A percentile compares a stretch with the other conserved stretches of the same genome.
Evolutionary conservation across 2,113 vertebrate species (phyloP).

Genomic region (Sakesphorus luctuosus): DNA sequence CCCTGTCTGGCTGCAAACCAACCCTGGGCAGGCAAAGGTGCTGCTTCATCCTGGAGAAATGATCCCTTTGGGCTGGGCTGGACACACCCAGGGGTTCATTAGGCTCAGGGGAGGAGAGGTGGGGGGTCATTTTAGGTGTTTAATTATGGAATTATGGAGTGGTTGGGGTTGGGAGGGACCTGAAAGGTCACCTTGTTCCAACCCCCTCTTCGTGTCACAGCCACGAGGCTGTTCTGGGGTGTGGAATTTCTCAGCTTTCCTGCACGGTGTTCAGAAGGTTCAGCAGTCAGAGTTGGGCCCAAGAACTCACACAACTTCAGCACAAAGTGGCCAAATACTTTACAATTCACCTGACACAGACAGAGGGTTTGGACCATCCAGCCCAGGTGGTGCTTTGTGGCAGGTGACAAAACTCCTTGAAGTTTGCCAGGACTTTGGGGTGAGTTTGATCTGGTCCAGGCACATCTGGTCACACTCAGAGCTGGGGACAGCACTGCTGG

Average conservation of each 20-base stretch:
- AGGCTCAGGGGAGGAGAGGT: not conserved
- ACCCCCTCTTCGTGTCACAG: not conserved
- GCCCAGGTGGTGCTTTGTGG: not conserved
- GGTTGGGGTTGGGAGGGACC: not conserved
- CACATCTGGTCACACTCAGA: no score
- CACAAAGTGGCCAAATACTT: not conserved
- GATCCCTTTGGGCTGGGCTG: not conserved
- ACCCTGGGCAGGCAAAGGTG: not conserved
- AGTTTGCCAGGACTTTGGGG: not conserved
- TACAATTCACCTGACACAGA: accelerated
- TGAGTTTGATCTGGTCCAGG: not conserved
- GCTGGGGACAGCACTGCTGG: no score
- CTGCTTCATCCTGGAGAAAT: not conserved
- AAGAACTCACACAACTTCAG: not conserved
- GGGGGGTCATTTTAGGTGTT: not conserved
- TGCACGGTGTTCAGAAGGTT: not conserved
- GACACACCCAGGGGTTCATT: not conserved
- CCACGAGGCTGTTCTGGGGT: not conserved
- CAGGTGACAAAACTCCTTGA: not conserved
- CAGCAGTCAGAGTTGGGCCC: not conserved
- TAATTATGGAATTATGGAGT: not conserved
- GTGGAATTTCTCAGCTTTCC: not conserved
- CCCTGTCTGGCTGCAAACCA: not conserved
- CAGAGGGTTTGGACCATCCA: not conserved
- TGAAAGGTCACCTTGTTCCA: not conserved